These are phyloP conservation scores for Idaea biselata DNA, from an alignment of 2,888 invertebrate genomes.

Conservation along the genomic window DNA sequence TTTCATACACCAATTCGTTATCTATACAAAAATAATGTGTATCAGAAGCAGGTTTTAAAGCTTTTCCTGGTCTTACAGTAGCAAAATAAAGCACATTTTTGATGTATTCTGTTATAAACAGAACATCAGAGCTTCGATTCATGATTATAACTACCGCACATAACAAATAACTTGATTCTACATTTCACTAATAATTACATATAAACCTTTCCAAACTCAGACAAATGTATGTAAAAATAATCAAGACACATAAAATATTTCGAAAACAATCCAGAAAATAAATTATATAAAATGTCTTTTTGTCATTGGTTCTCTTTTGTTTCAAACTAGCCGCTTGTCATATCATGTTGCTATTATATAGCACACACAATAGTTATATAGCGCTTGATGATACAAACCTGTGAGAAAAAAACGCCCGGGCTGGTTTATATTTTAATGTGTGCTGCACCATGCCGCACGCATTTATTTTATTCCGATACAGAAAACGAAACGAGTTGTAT, in stretches of 20 bases:
- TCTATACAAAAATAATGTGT: conserved; percentile 90
- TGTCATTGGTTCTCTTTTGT: conserved; percentile 47
- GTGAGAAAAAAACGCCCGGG: too few species aligned
- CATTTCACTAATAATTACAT: conserved; percentile 34
- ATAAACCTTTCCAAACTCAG: conserved; percentile 30
- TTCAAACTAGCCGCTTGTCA: conserved; percentile 38
- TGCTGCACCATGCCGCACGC: too few species aligned
- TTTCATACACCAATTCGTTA: conserved; percentile 89
- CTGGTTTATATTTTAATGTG: too few species aligned
- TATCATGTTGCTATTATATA: conserved; percentile 32
- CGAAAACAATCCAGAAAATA: conserved; percentile 41
- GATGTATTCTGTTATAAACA: conserved; percentile 72
- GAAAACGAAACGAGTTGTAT: too few species aligned
- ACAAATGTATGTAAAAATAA: conserved; percentile 28
- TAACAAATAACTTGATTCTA: conserved; percentile 41
- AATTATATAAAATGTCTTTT: conserved; percentile 36
- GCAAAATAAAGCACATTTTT: conserved; percentile 89
- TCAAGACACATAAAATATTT: conserved; percentile 47
- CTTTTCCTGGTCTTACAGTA: conserved; percentile 82
- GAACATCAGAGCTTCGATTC: conserved; percentile 60
- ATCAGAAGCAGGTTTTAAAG: conserved; percentile 83
- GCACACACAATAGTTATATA: conserved; percentile 4
- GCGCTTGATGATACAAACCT: too few species aligned
- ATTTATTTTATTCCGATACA: too few species aligned
- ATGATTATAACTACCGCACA: conserved; percentile 44